phyloP scores from a whole-genome alignment of 2,888 invertebrate genomes.

The Tipula confusa region DNA sequence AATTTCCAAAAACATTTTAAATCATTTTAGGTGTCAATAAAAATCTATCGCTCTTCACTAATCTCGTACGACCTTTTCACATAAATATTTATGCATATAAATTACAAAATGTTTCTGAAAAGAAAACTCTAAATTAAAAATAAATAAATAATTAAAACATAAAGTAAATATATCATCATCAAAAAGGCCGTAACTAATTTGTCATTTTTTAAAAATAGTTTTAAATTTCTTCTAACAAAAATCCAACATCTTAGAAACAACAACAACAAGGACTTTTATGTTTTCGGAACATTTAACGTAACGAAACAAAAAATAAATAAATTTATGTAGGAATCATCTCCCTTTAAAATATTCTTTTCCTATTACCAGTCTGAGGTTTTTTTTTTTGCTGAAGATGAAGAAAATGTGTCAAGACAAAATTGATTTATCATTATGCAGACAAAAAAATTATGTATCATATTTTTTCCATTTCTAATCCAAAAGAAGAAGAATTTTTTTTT shows the following conservation, averaged over 20 bases:
- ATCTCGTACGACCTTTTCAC: background rate
- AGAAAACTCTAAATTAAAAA: background rate
- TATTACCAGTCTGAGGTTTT: background rate
- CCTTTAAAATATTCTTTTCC: background rate
- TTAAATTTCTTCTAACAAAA: background rate
- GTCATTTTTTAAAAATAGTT: slow-evolving; percentile 28
- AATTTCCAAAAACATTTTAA: too few relatives aligned
- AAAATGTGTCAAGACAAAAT: slow-evolving; percentile 29
- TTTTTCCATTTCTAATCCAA: background rate
- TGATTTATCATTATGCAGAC: slow-evolving; percentile 8
- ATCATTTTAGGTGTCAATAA: too few relatives aligned
- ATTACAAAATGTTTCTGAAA: background rate
- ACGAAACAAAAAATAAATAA: background rate
- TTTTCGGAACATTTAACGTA: slow-evolving; percentile 27
- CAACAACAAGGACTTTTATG: background rate
- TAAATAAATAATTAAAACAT: slow-evolving; percentile 25
- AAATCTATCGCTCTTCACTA: background rate
- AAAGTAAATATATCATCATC: slow-evolving; percentile 26
- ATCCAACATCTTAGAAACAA: background rate
- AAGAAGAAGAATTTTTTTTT: background rate
- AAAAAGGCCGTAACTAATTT: slow-evolving; percentile 28
- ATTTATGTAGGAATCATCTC: slow-evolving; percentile 14
- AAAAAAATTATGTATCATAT: background rate
- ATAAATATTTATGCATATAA: slow-evolving; percentile 25
- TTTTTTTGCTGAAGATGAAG: background rate